These are phyloP conservation scores for Pteronura brasiliensis DNA, from an alignment of 2,113 vertebrate species.

Conservation along the genomic window DNA sequence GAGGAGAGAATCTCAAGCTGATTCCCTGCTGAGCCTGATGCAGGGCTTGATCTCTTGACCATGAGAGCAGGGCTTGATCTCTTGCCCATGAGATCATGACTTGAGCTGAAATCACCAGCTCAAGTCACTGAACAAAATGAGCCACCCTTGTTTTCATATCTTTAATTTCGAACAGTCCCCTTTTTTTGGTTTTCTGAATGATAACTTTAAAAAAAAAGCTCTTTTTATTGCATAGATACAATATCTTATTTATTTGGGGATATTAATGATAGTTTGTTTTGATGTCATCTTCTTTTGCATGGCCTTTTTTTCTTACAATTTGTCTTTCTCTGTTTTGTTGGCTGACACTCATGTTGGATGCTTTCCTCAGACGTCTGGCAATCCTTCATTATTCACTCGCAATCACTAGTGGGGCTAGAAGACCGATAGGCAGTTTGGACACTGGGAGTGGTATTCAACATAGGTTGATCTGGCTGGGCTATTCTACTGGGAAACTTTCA, in stretches of 20 bases:
- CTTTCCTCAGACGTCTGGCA: neutral
- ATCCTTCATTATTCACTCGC: neutral
- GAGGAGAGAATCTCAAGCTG: neutral
- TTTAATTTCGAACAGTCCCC: neutral
- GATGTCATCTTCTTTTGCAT: neutral
- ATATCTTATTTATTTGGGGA: neutral
- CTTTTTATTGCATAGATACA: neutral
- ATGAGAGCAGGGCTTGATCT: neutral
- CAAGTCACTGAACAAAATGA: neutral
- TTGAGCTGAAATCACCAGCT: neutral
- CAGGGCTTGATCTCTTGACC: neutral
- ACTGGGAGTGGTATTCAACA: neutral
- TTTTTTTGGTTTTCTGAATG: neutral
- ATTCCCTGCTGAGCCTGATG: neutral
- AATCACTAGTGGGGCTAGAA: neutral
- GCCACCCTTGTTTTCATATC: neutral
- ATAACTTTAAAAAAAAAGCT: neutral
- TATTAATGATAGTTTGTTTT: neutral
- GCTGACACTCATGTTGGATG: neutral
- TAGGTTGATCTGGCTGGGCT: neutral
- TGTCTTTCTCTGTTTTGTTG: neutral
- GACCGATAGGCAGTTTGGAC: neutral
- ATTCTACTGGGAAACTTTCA: neutral
- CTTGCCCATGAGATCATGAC: neutral
- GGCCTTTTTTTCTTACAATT: neutral